Evolutionary conservation across 2,797 vertebrate genomes (phyloP).

Genomic region (Leptoclinus maculatus): DNA sequence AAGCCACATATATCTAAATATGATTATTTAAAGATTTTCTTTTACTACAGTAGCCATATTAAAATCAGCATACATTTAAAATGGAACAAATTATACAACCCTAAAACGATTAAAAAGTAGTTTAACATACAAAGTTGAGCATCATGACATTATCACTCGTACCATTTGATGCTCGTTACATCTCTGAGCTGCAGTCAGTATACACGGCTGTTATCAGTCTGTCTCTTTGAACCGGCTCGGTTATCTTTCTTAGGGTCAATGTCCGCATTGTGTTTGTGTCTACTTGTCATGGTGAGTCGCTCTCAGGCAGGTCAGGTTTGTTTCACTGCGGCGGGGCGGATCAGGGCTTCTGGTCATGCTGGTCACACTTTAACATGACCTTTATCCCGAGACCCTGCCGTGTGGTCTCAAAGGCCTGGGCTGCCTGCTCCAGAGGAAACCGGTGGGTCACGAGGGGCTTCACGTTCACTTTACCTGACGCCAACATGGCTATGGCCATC

Average conservation of each 20-base stretch:
- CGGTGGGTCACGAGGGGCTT: constrained; percentile 95
- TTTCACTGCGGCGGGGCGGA: constrained; percentile 1
- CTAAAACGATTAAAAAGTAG: constrained; percentile 5
- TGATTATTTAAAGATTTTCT: constrained; percentile 1
- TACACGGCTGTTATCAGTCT: not conserved
- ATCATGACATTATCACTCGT: not conserved
- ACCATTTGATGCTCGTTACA: constrained; percentile 7
- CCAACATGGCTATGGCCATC: constrained; percentile 92
- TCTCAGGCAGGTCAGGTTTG: constrained; percentile 2
- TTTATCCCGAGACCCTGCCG: constrained; percentile 91
- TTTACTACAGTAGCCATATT: constrained; percentile 6
- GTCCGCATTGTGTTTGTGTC: constrained; percentile 32
- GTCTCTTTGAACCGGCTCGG: constrained; percentile 19
- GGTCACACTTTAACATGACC: constrained; percentile 97
- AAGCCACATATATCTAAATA: not conserved
- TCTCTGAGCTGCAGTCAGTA: constrained; percentile 2
- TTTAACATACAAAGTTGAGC: not conserved
- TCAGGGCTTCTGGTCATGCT: constrained; percentile 89
- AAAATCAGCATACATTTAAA: constrained; percentile 2
- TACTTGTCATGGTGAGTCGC: not conserved
- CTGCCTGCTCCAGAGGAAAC: constrained; percentile 93
- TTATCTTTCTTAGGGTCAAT: constrained; percentile 56
- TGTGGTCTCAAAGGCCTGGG: constrained; percentile 93
- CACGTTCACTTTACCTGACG: constrained; percentile 90
- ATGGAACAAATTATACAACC: not conserved